Conservation (phyloP, 1,140 invertebrate genomes). For the Cotesia chilonis region DNA sequence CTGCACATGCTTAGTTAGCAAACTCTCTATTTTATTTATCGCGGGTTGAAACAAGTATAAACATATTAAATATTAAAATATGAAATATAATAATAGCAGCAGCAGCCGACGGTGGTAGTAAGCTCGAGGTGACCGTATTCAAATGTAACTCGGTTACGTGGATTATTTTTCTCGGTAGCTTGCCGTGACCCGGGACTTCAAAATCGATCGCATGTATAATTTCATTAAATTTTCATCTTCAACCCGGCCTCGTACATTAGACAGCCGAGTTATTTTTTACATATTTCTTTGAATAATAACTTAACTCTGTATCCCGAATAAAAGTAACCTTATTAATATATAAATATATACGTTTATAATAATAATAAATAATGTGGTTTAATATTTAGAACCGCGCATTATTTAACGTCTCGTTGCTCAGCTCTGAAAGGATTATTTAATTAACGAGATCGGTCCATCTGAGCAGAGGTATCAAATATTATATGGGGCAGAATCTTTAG, state of each 20-base stretch:
- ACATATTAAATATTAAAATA: too few relatives aligned
- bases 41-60: too few relatives aligned
- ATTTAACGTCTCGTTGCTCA: slow-evolving; percentile 15
- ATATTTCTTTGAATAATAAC: too few relatives aligned
- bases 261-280: slow-evolving; percentile 6
- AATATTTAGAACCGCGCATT: too few relatives aligned
- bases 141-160: neutral
- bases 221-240: slow-evolving; percentile 44
- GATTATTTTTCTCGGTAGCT: neutral
- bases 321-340: too few relatives aligned
- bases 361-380: too few relatives aligned
- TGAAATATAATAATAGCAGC: too few relatives aligned
- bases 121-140: neutral
- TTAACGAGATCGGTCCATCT: slow-evolving; percentile 42
- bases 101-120: too few relatives aligned
- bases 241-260: slow-evolving; percentile 29
- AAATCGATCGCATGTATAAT: slow-evolving; percentile 36
- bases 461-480: slow-evolving; percentile 9
- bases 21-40: too few relatives aligned
- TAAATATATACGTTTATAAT: too few relatives aligned
- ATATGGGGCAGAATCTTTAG: slow-evolving; percentile 13
- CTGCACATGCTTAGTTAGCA: too few relatives aligned
- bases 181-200: neutral
- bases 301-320: neutral
- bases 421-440: slow-evolving; percentile 49